Evolutionary conservation across 1,140 invertebrate species (phyloP).

Genomic region (Euura lappo): DNA sequence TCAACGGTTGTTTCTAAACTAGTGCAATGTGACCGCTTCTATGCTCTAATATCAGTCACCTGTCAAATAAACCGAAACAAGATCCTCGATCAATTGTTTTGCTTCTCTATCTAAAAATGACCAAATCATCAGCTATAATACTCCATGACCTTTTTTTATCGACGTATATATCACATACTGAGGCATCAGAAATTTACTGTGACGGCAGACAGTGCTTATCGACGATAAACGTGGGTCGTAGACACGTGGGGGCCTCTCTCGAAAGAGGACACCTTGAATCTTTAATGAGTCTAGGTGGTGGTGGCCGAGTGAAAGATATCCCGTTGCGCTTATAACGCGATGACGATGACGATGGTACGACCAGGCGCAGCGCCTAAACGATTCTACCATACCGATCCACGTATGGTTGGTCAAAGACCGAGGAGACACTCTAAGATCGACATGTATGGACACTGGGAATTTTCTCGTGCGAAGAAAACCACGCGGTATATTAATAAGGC

Average conservation of each 20-base stretch:
- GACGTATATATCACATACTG: too few species aligned
- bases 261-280: slow-evolving; percentile 39
- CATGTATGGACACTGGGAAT: slow-evolving; percentile 40
- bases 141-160: too few species aligned
- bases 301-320: slow-evolving; percentile 22
- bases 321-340: slow-evolving; percentile 33
- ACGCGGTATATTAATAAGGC: background rate
- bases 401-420: slow-evolving; percentile 31
- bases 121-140: too few species aligned
- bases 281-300: slow-evolving; percentile 35
- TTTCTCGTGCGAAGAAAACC: background rate
- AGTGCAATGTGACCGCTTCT: too few species aligned
- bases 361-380: background rate
- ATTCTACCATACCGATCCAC: slow-evolving; percentile 25
- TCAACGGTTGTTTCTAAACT: background rate
- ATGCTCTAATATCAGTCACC: too few species aligned
- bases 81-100: too few species aligned
- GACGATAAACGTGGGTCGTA: background rate
- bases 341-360: background rate
- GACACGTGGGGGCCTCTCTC: background rate
- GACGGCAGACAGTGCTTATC: too few species aligned
- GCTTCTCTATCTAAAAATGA: too few species aligned
- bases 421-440: slow-evolving; percentile 32
- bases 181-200: too few species aligned
- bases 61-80: too few species aligned